Evolutionary conservation across 2,797 vertebrate genomes (phyloP), one percentile per base, ranked within the genome.

Genomic region (Falco columbarius): DNA sequence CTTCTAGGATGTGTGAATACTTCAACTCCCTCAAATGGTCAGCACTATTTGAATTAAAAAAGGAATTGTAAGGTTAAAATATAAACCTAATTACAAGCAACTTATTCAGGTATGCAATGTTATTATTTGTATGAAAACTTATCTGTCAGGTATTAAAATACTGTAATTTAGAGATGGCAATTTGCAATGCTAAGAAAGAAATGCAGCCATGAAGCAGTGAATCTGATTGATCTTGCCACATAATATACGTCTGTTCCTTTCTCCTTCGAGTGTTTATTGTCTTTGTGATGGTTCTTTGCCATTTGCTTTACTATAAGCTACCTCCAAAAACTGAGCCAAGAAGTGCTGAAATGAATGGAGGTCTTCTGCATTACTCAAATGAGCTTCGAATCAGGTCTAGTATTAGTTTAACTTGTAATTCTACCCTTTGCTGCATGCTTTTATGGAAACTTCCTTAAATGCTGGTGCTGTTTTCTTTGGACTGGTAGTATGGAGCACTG

Each of bases 21-120:
- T 94, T 95, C 96, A 95, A 74, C 55, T 82, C 79, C 34, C 80
- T 90, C 3, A 40, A 96, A 96, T 83, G 81, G 93, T 55, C 68
- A 94, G 66, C 49, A 71, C 75, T 95, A 92, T 96, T 95, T 95
- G 89, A 98, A 95, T 95, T 95, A n/a, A 94, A 95, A 95, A 96
- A 92, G 67, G 21, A 9, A 10, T 46, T 73, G 56, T 18, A 84
- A 95, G 86, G 84, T 92, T 86, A 81, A 96, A 93, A 95, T 44
- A 38, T 87, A 94, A 98, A 97, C 55, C 34, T 83, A 36, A 62
- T 95, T 93, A 84, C 54, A 95, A 96, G 89, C 79, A 96, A 73
- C 61, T 94, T 91, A 70, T 27, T 92, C 79, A 61, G 62, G 55
- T 87, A 68, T 63, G 80, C 81, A 84, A 40, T 68, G 62, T 34